A percentile compares a stretch with the other conserved stretches of the same genome.
These are phyloP conservation scores for Fragum sueziense DNA, from an alignment of 2,888 invertebrate genomes.

Conservation along the genomic window DNA sequence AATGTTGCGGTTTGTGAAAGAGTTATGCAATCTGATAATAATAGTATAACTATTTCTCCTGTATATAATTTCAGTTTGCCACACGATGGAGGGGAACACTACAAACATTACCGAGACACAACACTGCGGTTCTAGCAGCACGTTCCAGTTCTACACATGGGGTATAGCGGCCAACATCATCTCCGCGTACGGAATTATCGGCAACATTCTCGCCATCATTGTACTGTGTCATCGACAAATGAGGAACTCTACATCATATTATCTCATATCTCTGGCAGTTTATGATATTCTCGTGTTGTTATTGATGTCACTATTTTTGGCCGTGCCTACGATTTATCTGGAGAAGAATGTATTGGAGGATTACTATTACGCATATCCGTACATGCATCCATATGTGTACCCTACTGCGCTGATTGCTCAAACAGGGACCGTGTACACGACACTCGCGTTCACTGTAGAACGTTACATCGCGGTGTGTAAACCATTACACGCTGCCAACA, in stretches of 20 bases:
- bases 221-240: conserved; percentile 88
- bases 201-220: conserved; percentile 79
- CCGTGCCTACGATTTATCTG: conserved; percentile 71
- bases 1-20: not conserved
- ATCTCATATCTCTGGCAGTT: conserved; percentile 95
- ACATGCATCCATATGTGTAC: conserved; percentile 88
- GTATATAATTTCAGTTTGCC: not conserved
- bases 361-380: conserved; percentile 90
- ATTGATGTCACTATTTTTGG: conserved; percentile 79
- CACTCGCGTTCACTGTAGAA: conserved; percentile 88
- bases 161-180: conserved; percentile 95
- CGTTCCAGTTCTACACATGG: conserved; percentile 87
- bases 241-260: conserved; percentile 97
- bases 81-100: conserved; percentile 29
- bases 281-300: conserved; percentile 96
- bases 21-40: not conserved
- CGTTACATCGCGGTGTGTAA: conserved; percentile 91
- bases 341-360: conserved; percentile 89
- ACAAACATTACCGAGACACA: conserved; percentile 7
- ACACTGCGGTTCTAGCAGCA: conserved; percentile 41
- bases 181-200: conserved; percentile 87
- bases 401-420: conserved; percentile 94
- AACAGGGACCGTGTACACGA: conserved; percentile 96
- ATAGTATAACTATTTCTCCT: not conserved
- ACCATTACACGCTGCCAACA: conserved; percentile 93